Evolutionary conservation across 2,797 vertebrate genomes (phyloP).

Genomic region (Typhlichthys eigenmanni): DNA sequence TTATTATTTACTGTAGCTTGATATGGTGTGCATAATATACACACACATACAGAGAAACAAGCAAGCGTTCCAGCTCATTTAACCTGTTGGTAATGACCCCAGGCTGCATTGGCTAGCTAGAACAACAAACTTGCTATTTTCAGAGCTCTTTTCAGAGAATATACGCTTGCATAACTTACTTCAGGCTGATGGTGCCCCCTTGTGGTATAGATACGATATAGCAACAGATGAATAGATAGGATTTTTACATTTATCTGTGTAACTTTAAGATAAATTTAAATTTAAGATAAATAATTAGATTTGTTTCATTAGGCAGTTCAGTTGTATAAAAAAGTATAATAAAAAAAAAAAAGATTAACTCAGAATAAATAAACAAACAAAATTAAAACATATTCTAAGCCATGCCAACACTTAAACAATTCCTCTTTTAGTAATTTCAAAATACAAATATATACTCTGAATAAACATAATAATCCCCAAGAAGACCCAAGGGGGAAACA

Average conservation of each 20-base stretch:
- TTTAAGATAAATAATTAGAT: too few relatives aligned
- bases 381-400: background rate
- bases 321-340: too few relatives aligned
- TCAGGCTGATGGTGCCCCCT: slow-evolving; percentile 27
- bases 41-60: background rate
- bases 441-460: background rate
- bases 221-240: background rate
- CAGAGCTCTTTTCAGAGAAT: background rate
- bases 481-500: background rate
- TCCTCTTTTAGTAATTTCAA: background rate
- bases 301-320: too few relatives aligned
- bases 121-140: background rate
- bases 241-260: background rate
- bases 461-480: background rate
- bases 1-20: slow-evolving; percentile 41
- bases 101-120: slow-evolving; percentile 1
- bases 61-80: slow-evolving; percentile 42
- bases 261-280: background rate
- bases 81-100: slow-evolving; percentile 10
- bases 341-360: too few relatives aligned
- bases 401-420: background rate
- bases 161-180: background rate
- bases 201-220: slow-evolving; percentile 34
- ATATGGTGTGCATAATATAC: slow-evolving; percentile 7
- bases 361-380: background rate